phyloP scores from a whole-genome alignment of 2,797 vertebrate species.

The Sebastes melanostomus region DNA sequence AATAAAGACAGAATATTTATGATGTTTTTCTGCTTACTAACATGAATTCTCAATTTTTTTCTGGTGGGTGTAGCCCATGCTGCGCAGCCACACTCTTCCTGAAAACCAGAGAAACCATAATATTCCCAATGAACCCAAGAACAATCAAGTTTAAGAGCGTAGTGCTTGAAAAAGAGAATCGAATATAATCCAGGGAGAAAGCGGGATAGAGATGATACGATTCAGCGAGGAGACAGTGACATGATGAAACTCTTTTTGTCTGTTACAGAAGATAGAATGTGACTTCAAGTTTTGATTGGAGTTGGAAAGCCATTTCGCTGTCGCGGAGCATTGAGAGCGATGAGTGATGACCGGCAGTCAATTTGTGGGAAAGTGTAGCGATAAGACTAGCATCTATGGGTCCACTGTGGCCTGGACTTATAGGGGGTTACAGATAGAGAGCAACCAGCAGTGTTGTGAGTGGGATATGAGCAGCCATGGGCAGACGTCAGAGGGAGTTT shows the following conservation, averaged over 20 bases:
- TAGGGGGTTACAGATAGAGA: background rate
- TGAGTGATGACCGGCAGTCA: constrained; percentile 28
- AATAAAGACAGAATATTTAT: background rate
- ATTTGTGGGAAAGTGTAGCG: background rate
- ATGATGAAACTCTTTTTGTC: constrained; percentile 7
- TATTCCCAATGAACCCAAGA: background rate
- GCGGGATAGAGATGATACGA: background rate
- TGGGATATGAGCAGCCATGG: constrained; percentile 33
- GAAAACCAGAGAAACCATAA: background rate
- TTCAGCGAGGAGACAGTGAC: background rate
- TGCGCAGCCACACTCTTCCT: background rate
- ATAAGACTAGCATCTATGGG: background rate
- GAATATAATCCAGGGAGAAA: background rate
- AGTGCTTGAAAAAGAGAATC: background rate
- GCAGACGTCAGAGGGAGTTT: background rate
- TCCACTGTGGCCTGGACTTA: background rate
- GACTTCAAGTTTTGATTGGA: constrained; percentile 28
- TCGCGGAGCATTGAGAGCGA: background rate
- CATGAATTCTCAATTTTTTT: background rate
- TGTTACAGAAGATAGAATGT: background rate
- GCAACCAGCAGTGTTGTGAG: constrained; percentile 2
- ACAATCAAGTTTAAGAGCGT: background rate
- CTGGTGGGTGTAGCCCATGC: background rate
- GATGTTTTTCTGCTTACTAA: background rate
- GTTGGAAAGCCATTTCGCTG: constrained; percentile 29